Evolutionary conservation across 2,888 invertebrate species (phyloP), one percentile per base, ranked within the genome.

Genomic region (Chymomyza fuscimana): DNA sequence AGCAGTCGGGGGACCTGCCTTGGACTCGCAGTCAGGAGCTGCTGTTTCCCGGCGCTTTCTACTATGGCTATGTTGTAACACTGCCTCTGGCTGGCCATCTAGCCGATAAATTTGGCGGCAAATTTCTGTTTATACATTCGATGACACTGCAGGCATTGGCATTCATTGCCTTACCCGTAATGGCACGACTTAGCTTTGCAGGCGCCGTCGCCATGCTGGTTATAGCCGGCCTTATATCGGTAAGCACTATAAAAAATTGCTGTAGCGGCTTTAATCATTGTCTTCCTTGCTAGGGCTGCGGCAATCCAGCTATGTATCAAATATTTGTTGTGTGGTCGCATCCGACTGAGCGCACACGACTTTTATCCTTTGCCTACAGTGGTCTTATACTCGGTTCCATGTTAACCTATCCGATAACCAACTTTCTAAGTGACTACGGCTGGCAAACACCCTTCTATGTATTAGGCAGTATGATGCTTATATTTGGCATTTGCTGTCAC

Each of bases 381-480:
- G 94, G 91, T 74, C 93, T 88, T 90, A 93, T 89, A 76, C 90
- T 91, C 78, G 93, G 92, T 1, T 88, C 91, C 0, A 85, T 92
- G 3, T 67, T 94, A 7, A 93, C 93, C 0, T 93, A 93, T 77
- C 94, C 94, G 0, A 74, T 94, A 25, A 92, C 93, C 4, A 94
- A 93, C 25, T 90, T 93, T 19, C 87, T 95, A 7, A 94, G 94
- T 83, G 90, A 93, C 70, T 92, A 92, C 67, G 94, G 94, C 15
- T 95, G 95, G 95, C 92, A 93, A 2, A 92, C 92, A 10, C 93
- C 94, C 5, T 95, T 94, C 89, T 94, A 94, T 87, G 89, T 93
- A 10, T 89, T 94, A 29, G 91, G 89, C 50, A 65, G 72, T 52
- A 67, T 85, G 59, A 7, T 89, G 86, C 92, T 89, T 0, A 0